Conservation (phyloP, 2,888 invertebrate genomes). For the Caenorhabditis zanzibari region DNA sequence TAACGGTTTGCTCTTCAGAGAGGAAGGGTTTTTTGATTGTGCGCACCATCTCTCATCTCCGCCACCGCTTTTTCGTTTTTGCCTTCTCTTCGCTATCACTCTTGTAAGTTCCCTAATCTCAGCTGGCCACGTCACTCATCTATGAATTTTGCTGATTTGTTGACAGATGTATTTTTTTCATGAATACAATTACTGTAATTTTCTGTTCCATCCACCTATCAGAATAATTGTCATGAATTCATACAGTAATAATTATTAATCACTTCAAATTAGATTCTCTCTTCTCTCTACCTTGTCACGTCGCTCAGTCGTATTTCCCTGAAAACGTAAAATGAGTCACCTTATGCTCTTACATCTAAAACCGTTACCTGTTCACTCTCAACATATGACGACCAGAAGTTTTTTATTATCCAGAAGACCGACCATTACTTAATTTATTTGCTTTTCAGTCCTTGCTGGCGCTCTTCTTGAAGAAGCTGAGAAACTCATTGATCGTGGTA, state of each 20-base stretch:
- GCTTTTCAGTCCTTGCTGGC: slow-evolving; percentile 88
- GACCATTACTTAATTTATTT: neutral
- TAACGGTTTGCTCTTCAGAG: slow-evolving; percentile 55
- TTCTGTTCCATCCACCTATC: no score
- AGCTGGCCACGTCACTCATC: neutral
- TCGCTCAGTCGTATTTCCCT: no score
- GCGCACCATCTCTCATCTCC: slow-evolving; percentile 32
- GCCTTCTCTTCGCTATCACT: slow-evolving; percentile 11
- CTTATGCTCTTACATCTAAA: slow-evolving; percentile 6
- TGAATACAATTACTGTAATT: no score
- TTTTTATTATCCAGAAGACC: neutral
- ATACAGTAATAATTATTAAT: no score
- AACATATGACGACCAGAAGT: slow-evolving; percentile 10
- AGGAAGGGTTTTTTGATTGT: slow-evolving; percentile 52
- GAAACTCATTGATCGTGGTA: slow-evolving; percentile 93
- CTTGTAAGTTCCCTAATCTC: slow-evolving; percentile 1
- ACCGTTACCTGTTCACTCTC: neutral
- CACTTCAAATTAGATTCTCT: no score
- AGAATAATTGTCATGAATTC: no score
- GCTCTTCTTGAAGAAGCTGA: slow-evolving; percentile 97
- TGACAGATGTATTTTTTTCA: neutral
- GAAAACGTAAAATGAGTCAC: no score
- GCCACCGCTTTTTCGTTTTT: slow-evolving; percentile 28
- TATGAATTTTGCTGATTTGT: neutral
- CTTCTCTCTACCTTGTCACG: no score